A percentile compares a stretch with the other conserved stretches of the same genome.
phyloP scores from a whole-genome alignment of 2,797 vertebrate species.

The Octomys mimax region DNA sequence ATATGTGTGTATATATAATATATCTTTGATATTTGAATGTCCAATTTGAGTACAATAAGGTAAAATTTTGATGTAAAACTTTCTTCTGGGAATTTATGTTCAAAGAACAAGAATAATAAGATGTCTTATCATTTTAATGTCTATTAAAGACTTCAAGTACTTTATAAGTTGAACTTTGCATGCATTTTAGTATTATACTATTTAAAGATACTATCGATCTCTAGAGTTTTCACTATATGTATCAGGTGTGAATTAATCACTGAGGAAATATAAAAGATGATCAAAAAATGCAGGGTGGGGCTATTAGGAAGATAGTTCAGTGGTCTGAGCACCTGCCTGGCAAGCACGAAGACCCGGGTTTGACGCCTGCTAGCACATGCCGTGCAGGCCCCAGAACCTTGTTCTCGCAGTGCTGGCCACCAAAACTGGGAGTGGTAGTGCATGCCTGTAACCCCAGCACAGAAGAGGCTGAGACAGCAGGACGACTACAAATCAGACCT shows the following conservation, averaged over 20 bases:
- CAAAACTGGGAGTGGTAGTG: too few relatives aligned
- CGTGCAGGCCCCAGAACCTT: too few relatives aligned
- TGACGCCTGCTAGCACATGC: too few relatives aligned
- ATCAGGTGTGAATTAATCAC: neutral
- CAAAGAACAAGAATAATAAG: neutral
- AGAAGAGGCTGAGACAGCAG: too few relatives aligned
- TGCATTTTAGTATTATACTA: neutral
- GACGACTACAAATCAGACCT: too few relatives aligned
- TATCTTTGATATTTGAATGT: constrained; percentile 6
- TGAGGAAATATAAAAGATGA: neutral
- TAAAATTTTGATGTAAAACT: neutral
- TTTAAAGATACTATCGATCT: neutral
- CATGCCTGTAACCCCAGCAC: too few relatives aligned
- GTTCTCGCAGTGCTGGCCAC: too few relatives aligned
- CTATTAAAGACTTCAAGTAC: neutral
- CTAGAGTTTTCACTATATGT: neutral
- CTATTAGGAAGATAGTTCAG: too few relatives aligned
- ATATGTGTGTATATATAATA: neutral
- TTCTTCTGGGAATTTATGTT: neutral
- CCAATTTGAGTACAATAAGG: neutral
- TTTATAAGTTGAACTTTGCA: neutral
- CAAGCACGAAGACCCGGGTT: too few relatives aligned
- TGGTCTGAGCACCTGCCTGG: too few relatives aligned
- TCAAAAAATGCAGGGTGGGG: neutral
- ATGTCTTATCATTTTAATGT: neutral